Evolutionary conservation across 2,113 vertebrate genomes (phyloP).

Genomic region (Monopterus albus): DNA sequence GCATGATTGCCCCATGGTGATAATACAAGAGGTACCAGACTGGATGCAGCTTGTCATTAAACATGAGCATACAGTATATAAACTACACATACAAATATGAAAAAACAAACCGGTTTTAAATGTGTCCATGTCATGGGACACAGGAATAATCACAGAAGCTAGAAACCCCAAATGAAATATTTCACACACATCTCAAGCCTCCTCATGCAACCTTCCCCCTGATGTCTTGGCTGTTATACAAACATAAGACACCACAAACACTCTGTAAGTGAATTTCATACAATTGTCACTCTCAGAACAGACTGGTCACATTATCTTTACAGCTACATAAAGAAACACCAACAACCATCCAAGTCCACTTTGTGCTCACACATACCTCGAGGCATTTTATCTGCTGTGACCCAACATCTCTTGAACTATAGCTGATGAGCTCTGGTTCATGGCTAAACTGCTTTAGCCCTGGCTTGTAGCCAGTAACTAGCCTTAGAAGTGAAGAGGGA

Average conservation of each 20-base stretch:
- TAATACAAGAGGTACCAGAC: neutral
- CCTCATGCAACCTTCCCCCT: neutral
- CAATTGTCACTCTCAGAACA: slow-evolving; percentile 34
- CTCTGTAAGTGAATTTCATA: slow-evolving; percentile 21
- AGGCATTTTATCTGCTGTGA: slow-evolving; percentile 46
- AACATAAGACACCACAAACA: slow-evolving; percentile 2
- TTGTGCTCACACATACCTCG: no score
- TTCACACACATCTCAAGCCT: neutral
- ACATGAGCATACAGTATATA: neutral
- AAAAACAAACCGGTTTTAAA: neutral
- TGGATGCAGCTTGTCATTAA: slow-evolving; percentile 14
- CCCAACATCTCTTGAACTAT: slow-evolving; percentile 24
- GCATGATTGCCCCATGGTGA: neutral
- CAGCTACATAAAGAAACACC: no score
- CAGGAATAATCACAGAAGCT: neutral
- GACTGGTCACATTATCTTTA: slow-evolving; percentile 26
- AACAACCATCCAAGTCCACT: no score
- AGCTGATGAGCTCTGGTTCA: no score
- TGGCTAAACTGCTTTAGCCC: no score
- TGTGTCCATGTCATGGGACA: no score
- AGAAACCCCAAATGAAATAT: neutral
- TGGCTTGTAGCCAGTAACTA: no score
- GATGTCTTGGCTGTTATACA: neutral
- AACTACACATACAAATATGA: neutral
- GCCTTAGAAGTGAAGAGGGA: no score